Evolutionary conservation across 1,140 invertebrate genomes (phyloP), one percentile per base, ranked within the genome.

Genomic region (Caenorhabditis brenneri): DNA sequence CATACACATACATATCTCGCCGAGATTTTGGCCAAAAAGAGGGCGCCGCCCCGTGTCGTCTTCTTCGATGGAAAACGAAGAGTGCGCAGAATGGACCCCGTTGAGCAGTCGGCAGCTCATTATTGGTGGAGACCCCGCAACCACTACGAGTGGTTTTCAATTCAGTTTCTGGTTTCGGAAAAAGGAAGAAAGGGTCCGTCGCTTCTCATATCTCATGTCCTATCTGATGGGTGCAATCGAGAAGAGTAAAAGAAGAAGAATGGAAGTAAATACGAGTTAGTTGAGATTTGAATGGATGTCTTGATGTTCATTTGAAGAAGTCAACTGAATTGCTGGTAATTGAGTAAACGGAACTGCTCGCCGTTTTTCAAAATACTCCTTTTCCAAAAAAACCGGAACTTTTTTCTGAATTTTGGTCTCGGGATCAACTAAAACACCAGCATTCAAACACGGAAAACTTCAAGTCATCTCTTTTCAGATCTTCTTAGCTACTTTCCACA

Each of bases 201-300:
- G 65, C 65, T 74, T 74, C 65, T 74, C 65, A 74, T 74, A 74
- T 74, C 65, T 74, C 65, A 74, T 74, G 65, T 74, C 65, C 65
- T 31, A 74, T 74, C 65, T 74, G 65, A 74, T 74, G 65, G 65
- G 65, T 65, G 58, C 58, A 65, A 74, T 27, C n/a, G 36, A 74
- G 36, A 39, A 27, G n/a, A 31, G 36, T 33, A n/a, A 74, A 42
- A 7, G 65, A 31, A 36, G 24, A 36, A 74, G 65, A n/a, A 65
- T 42, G 1, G 29, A 74, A 12, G n/a, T 15, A 29, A 60, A 42
- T 42, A 10, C 16, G 19, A 42, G 60, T 65, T 9, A 29, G 12
- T 74, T 46, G 36, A 74, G 10, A 24, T 36, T 65, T 65, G 60
- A 65, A 65, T 65, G 31, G n/a, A 51, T n/a, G 24, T 55, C 5